These are phyloP conservation scores for Mesoligia furuncula DNA, from an alignment of 2,888 invertebrate species.

Conservation along the genomic window DNA sequence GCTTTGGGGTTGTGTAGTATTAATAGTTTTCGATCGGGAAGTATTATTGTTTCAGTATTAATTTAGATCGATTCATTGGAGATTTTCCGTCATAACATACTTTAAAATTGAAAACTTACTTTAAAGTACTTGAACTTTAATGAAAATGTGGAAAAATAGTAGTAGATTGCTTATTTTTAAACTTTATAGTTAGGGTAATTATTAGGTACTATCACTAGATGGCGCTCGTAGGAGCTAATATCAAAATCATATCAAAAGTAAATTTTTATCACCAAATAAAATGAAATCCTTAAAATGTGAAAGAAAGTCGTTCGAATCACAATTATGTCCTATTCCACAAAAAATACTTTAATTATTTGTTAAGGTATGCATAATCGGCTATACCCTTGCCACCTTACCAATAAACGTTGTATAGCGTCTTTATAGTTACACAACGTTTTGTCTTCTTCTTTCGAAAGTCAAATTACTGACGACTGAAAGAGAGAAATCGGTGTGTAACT, in stretches of 20 bases:
- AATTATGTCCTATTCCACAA: not conserved
- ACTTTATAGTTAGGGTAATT: not conserved
- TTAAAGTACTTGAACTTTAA: not conserved
- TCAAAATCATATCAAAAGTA: not conserved
- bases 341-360: not conserved
- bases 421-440: too few relatives aligned
- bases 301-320: not conserved
- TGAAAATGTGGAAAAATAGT: not conserved
- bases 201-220: not conserved
- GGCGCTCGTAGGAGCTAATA: not conserved
- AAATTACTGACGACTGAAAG: too few relatives aligned
- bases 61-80: not conserved
- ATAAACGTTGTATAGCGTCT: too few relatives aligned
- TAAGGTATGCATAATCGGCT: not conserved
- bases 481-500: too few relatives aligned
- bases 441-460: too few relatives aligned
- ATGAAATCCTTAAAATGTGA: not conserved
- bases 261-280: not conserved
- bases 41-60: not conserved
- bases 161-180: not conserved
- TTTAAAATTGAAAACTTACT: too few relatives aligned
- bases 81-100: not conserved
- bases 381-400: not conserved
- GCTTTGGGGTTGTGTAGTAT: constrained; percentile 28
- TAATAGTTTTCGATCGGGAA: not conserved